phyloP scores from a whole-genome alignment of 2,797 vertebrate genomes.

The Fundulus diaphanus region DNA sequence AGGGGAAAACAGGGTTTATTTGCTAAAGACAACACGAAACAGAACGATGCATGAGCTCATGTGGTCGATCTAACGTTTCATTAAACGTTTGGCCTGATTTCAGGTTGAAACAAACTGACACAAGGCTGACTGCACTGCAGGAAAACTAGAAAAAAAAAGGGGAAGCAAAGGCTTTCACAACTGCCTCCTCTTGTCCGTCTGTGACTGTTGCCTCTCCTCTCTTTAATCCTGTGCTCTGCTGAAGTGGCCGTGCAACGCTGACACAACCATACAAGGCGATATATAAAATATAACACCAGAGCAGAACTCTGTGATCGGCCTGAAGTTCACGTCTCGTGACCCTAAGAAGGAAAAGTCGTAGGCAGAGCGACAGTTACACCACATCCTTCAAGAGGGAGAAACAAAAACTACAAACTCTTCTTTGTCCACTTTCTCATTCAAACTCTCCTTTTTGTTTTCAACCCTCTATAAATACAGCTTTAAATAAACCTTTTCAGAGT shows the following conservation, averaged over 20 bases:
- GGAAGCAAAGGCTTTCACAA: constrained; percentile 70
- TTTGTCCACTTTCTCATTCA: constrained; percentile 8
- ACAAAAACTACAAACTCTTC: constrained; percentile 31
- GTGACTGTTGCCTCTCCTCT: constrained; percentile 15
- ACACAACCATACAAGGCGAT: background rate
- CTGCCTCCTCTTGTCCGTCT: constrained; percentile 71
- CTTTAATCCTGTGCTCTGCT: background rate
- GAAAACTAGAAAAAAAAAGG: constrained; percentile 61
- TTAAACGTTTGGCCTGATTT: constrained; percentile 1
- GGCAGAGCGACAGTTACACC: constrained; percentile 70
- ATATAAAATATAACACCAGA: background rate
- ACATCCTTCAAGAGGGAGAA: constrained; percentile 68
- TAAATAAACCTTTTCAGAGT: background rate
- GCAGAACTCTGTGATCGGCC: background rate
- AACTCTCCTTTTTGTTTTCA: background rate
- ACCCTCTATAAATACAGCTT: background rate
- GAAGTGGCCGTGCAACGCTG: background rate
- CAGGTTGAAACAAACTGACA: constrained; percentile 41
- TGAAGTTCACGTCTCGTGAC: background rate
- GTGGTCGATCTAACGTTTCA: background rate
- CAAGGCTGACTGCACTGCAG: constrained; percentile 50
- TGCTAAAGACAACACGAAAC: background rate
- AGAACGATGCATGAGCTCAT: background rate
- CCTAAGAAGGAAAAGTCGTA: constrained; percentile 16
- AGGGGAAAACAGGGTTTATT: background rate